phyloP scores from a whole-genome alignment of 2,888 invertebrate genomes.

The Acanthosoma haemorrhoidale region DNA sequence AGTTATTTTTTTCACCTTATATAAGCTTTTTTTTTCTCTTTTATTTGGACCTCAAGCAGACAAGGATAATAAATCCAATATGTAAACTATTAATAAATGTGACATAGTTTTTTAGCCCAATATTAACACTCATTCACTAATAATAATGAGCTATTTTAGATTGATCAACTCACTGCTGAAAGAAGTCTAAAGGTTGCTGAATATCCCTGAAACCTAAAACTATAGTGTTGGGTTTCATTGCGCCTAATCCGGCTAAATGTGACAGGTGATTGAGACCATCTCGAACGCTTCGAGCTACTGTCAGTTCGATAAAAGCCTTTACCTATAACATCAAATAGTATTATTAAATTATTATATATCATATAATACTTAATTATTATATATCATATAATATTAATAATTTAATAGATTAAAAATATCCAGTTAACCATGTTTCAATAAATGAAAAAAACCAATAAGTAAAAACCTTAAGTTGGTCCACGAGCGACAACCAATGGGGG shows the following conservation, averaged over 20 bases:
- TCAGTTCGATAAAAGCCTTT: conserved; percentile 94
- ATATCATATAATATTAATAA: no score
- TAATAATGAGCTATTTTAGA: background rate
- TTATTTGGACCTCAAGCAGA: no score
- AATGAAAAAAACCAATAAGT: no score
- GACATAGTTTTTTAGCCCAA: no score
- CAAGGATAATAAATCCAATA: no score
- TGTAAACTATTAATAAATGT: no score
- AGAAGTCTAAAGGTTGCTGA: conserved; percentile 68
- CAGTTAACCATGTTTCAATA: no score
- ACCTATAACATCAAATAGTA: conserved; percentile 48
- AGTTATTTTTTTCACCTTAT: no score
- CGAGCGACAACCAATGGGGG: conserved; percentile 85
- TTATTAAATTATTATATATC: background rate
- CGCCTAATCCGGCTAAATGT: conserved; percentile 88
- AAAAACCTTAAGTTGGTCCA: conserved; percentile 86
- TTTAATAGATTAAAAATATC: no score
- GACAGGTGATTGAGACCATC: conserved; percentile 89
- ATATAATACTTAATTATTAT: no score
- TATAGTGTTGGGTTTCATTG: conserved; percentile 99
- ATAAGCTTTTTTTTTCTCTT: no score
- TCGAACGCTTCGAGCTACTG: conserved; percentile 75
- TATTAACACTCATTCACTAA: background rate
- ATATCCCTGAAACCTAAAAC: conserved; percentile 89
- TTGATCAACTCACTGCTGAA: conserved; percentile 58